Conservation (phyloP, 2,888 invertebrate genomes). For the Papilio gigon region DNA sequence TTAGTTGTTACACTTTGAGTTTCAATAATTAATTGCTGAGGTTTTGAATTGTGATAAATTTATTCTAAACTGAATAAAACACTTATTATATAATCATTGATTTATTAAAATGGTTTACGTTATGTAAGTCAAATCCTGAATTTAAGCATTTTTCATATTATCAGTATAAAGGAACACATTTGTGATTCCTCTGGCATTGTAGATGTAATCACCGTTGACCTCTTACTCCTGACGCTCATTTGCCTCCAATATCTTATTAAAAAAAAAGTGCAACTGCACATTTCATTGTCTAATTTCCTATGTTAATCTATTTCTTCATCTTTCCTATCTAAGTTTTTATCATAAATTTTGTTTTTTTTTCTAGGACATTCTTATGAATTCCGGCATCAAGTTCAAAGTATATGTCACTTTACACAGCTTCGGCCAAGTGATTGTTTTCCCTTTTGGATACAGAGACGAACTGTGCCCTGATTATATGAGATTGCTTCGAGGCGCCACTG, state of each 20-base stretch:
- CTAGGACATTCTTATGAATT: constrained; percentile 63
- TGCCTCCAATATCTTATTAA: no score
- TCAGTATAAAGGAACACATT: no score
- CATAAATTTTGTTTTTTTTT: constrained; percentile 43
- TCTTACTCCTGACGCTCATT: no score
- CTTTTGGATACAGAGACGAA: constrained; percentile 63
- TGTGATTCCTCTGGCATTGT: no score
- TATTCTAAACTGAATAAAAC: not conserved
- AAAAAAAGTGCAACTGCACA: no score
- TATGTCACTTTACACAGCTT: constrained; percentile 75
- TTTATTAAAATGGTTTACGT: no score
- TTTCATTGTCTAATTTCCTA: no score
- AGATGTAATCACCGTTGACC: no score
- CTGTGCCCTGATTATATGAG: constrained; percentile 69
- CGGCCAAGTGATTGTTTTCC: constrained; percentile 73
- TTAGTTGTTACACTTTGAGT: not conserved
- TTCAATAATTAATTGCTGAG: not conserved
- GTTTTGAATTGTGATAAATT: not conserved
- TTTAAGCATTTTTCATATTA: no score
- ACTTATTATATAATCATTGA: not conserved
- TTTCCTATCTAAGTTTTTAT: no score
- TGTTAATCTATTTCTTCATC: constrained; percentile 16
- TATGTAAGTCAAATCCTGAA: no score
- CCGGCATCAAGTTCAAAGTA: constrained; percentile 65
- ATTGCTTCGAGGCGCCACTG: constrained; percentile 70